Conservation (phyloP, 2,888 invertebrate species). For the Philonicus albiceps region DNA sequence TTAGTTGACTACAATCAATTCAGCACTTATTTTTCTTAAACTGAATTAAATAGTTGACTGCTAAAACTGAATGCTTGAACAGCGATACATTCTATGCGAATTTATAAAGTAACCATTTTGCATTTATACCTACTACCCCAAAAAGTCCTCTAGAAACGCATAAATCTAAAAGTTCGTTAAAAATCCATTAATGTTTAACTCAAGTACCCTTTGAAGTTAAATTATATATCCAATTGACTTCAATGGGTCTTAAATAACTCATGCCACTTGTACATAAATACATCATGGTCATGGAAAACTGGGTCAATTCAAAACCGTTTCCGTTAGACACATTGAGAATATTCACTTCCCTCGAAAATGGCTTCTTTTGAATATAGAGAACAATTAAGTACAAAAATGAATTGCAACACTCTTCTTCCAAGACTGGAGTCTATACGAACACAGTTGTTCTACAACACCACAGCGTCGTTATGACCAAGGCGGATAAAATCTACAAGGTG, state of each 20-base stretch:
- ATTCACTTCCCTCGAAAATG: conserved; percentile 19
- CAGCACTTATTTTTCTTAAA: too few species aligned
- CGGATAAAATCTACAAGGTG: conserved; percentile 95
- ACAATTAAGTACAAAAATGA: conserved; percentile 22
- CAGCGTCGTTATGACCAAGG: conserved; percentile 95
- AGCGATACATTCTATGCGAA: too few species aligned
- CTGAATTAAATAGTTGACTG: too few species aligned
- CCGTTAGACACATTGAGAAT: neutral
- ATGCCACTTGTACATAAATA: conserved; percentile 1
- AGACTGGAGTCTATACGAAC: conserved; percentile 93
- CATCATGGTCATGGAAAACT: neutral
- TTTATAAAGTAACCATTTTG: too few species aligned
- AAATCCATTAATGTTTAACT: neutral
- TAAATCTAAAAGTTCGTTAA: neutral
- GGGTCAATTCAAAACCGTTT: neutral
- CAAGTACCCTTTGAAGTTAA: neutral
- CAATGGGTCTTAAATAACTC: neutral
- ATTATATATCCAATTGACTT: neutral
- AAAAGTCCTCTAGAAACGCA: neutral
- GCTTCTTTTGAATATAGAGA: conserved; percentile 20
- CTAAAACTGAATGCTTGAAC: too few species aligned
- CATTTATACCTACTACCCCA: too few species aligned
- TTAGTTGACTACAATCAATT: too few species aligned
- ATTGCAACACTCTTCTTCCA: conserved; percentile 49
- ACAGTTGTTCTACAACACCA: conserved; percentile 94